phyloP scores from a whole-genome alignment of 2,113 vertebrate species.

The Cebidichthys violaceus region DNA sequence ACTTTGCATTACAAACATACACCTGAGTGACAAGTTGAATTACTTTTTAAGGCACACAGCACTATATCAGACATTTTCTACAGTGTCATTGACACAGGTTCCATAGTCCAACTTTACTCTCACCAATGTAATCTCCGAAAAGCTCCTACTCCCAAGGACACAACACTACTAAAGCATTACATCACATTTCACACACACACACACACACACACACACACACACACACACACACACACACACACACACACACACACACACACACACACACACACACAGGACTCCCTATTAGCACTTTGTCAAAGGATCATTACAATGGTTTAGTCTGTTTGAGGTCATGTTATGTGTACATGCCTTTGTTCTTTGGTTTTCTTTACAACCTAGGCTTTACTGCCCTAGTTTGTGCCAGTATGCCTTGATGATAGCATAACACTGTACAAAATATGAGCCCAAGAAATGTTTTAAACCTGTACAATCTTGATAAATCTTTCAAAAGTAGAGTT shows the following conservation, averaged over 20 bases:
- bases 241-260: constrained; percentile 29
- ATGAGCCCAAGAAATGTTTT: background rate
- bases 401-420: background rate
- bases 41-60: background rate
- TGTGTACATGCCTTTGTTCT: constrained; percentile 45
- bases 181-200: constrained; percentile 36
- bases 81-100: constrained; percentile 18
- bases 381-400: background rate
- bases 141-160: constrained; percentile 44
- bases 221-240: constrained; percentile 17
- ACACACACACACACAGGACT: constrained; percentile 39
- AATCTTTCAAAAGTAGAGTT: background rate
- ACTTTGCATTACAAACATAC: background rate
- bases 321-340: constrained; percentile 55
- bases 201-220: constrained; percentile 37
- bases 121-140: constrained; percentile 52
- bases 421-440: background rate
- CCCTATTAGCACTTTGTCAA: constrained; percentile 65
- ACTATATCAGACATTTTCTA: constrained; percentile 17
- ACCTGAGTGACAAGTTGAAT: background rate
- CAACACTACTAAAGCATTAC: constrained; percentile 53
- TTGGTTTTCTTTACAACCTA: background rate
- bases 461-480: background rate
- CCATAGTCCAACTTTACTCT: constrained; percentile 48
- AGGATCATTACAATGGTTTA: constrained; percentile 63